Evolutionary conservation across 2,888 invertebrate species (phyloP).

Genomic region (Leptogaster cylindrica): DNA sequence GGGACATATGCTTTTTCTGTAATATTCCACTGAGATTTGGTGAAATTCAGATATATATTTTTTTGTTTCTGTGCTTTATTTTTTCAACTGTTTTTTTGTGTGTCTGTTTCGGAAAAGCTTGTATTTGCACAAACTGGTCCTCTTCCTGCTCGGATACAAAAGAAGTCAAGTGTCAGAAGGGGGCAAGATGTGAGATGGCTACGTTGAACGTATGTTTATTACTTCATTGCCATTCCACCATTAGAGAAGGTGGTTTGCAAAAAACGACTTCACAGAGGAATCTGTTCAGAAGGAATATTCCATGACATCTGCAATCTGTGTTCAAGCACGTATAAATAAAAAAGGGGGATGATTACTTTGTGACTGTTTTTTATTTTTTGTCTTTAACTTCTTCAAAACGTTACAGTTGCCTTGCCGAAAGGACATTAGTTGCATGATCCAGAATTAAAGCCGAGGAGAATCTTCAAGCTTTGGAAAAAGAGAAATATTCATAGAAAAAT

Average conservation of each 20-base stretch:
- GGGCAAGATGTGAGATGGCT: background rate
- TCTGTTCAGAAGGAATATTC: too few species aligned
- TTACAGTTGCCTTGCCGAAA: background rate
- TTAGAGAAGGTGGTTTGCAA: background rate
- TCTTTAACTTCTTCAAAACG: background rate
- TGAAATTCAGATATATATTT: background rate
- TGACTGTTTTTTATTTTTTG: too few species aligned
- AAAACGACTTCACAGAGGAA: too few species aligned
- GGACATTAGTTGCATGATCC: too few species aligned
- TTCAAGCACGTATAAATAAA: too few species aligned
- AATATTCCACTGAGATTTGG: background rate
- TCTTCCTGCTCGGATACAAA: too few species aligned
- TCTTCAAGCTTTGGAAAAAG: too few species aligned
- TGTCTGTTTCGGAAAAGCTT: background rate
- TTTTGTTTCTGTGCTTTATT: background rate
- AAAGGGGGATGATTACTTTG: too few species aligned
- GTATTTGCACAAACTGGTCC: conserved; percentile 2
- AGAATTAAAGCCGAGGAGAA: too few species aligned
- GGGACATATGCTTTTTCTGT: conserved; percentile 3
- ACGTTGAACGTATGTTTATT: conserved; percentile 8
- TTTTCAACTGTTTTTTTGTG: too few species aligned
- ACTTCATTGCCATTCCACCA: background rate
- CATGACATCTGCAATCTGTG: too few species aligned
- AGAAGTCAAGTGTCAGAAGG: background rate
- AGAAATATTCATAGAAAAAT: too few species aligned